These are phyloP conservation scores for Ictalurus punctatus DNA, from an alignment of 2,113 vertebrate species.

Conservation along the genomic window DNA sequence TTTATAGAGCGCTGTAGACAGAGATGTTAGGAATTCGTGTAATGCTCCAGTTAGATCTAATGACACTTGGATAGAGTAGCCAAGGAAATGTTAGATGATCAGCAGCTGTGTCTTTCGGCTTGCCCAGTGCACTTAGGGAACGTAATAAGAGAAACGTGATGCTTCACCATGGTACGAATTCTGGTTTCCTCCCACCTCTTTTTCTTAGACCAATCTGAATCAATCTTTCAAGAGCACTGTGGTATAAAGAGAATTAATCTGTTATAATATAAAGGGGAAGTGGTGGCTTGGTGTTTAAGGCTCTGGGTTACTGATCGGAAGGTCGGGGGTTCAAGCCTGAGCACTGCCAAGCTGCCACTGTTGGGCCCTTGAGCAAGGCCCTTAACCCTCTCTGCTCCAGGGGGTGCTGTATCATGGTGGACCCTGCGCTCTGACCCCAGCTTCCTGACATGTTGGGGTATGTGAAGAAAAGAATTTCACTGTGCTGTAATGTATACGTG, in stretches of 20 bases:
- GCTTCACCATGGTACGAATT: neutral
- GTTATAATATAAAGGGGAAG: neutral
- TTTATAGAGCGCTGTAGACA: slow-evolving; percentile 4
- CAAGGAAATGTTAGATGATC: slow-evolving; percentile 15
- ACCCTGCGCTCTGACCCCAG: too few species aligned
- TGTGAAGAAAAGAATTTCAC: too few species aligned
- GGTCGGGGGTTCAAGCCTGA: too few species aligned
- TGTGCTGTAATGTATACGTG: too few species aligned
- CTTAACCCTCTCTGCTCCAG: too few species aligned
- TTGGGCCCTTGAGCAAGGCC: too few species aligned
- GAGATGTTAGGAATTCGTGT: slow-evolving; percentile 8
- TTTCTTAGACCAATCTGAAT: neutral
- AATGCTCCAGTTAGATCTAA: neutral
- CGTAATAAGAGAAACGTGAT: neutral
- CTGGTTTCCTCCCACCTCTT: neutral
- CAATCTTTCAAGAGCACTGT: neutral
- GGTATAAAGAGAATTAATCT: neutral
- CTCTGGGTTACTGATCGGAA: too few species aligned
- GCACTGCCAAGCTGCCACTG: too few species aligned
- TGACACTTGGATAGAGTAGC: slow-evolving; percentile 5
- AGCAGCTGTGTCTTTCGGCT: neutral
- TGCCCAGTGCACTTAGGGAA: neutral
- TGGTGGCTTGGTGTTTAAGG: too few species aligned
- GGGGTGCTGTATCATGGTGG: too few species aligned
- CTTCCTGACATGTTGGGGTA: too few species aligned